Percentiles rank a stretch among this genome's conserved stretches.
Evolutionary conservation across 2,888 invertebrate species (phyloP).

Genomic region (Andrena haemorrhoa): DNA sequence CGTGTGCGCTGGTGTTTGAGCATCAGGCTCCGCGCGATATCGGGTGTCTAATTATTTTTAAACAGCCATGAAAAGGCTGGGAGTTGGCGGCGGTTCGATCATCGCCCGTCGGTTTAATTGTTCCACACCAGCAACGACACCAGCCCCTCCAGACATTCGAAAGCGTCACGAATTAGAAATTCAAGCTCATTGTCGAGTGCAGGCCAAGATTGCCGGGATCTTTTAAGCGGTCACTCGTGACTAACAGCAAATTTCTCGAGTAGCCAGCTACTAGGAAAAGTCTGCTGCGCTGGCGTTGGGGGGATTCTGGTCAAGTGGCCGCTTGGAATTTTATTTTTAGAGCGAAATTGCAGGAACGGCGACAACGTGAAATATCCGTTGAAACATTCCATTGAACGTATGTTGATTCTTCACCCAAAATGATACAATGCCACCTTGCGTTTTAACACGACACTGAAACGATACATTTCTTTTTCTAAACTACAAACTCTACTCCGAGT

Average conservation of each 20-base stretch:
- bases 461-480: not conserved
- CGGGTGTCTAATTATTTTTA: constrained; percentile 32
- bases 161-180: constrained; percentile 50
- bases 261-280: constrained; percentile 39
- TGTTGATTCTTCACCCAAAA: not conserved
- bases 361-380: not conserved
- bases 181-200: constrained; percentile 21
- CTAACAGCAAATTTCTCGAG: constrained; percentile 33
- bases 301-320: constrained; percentile 54
- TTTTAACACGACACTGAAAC: not conserved
- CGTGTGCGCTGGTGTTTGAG: not conserved
- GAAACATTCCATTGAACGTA: not conserved
- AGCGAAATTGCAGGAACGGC: constrained; percentile 22
- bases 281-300: constrained; percentile 8
- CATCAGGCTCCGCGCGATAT: constrained; percentile 6
- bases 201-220: constrained; percentile 3
- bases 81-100: not conserved
- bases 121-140: constrained; percentile 5
- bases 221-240: constrained; percentile 30
- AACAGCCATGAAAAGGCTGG: constrained; percentile 20
- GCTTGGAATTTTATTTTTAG: constrained; percentile 55
- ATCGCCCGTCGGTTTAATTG: not conserved
- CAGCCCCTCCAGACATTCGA: not conserved
- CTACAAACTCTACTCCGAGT: no score
- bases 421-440: no score